phyloP scores from a whole-genome alignment of 2,113 vertebrate species.

The Ameiurus melas region DNA sequence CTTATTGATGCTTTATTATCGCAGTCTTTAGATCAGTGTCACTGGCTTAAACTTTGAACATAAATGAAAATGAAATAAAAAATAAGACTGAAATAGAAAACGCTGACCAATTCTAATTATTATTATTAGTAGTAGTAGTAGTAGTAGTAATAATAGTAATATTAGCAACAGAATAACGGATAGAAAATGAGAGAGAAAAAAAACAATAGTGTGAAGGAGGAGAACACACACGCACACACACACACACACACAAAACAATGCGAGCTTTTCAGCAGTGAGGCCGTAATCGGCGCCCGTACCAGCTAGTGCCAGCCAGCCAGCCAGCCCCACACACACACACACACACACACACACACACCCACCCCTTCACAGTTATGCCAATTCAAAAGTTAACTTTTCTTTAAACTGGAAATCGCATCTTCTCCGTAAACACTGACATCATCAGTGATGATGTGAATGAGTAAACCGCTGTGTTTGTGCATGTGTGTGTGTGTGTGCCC shows the following conservation, averaged over 20 bases:
- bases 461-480: background rate
- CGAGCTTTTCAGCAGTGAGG: constrained; percentile 78
- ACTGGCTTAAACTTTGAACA: background rate
- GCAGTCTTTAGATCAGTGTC: background rate
- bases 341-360: constrained; percentile 9
- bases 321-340: constrained; percentile 60
- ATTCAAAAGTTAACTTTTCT: background rate
- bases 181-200: constrained; percentile 49
- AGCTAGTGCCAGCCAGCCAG: constrained; percentile 78
- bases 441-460: background rate
- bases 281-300: constrained; percentile 77
- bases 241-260: constrained; percentile 74
- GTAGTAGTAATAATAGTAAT: background rate
- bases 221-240: constrained; percentile 57
- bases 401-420: background rate
- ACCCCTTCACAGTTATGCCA: background rate
- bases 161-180: constrained; percentile 43
- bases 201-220: constrained; percentile 87
- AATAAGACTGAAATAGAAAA: background rate
- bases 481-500: background rate
- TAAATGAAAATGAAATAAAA: background rate
- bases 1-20: background rate
- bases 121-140: background rate
- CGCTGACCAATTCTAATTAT: background rate
- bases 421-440: background rate